These are phyloP conservation scores for Chlorocebus sabaeus DNA, from an alignment of 2,113 vertebrate species.

Conservation along the genomic window DNA sequence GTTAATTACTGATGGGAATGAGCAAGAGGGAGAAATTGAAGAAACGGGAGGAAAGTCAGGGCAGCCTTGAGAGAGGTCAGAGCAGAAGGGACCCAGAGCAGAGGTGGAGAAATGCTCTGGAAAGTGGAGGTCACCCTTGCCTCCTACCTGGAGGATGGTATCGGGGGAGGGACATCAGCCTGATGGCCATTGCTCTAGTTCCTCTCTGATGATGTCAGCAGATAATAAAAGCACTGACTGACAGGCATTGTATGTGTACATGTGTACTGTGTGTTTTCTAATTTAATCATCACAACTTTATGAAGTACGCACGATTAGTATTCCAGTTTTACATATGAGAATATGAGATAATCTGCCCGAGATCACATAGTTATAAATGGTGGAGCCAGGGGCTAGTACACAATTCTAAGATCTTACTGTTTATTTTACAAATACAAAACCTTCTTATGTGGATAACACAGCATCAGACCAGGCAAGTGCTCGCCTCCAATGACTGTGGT, in stretches of 20 bases:
- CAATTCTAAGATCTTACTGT: neutral
- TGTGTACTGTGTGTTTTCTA: neutral
- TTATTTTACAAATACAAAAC: neutral
- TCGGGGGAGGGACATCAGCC: too few relatives aligned
- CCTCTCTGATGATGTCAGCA: neutral
- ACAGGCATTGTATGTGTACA: neutral
- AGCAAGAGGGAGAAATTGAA: neutral
- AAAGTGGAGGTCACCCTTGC: neutral
- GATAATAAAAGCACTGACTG: neutral
- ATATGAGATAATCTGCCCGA: neutral
- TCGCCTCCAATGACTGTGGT: neutral
- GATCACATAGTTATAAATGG: neutral
- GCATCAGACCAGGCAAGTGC: neutral
- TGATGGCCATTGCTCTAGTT: accelerated
- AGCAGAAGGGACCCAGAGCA: neutral
- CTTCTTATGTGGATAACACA: neutral
- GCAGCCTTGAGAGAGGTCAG: neutral
- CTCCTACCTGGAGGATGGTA: accelerated
- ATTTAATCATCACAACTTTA: neutral
- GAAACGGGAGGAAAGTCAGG: neutral
- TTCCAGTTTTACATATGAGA: neutral
- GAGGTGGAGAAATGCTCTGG: neutral
- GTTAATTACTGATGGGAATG: neutral
- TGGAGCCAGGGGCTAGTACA: neutral
- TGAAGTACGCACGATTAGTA: neutral